Conservation (phyloP, 2,797 vertebrate genomes). For the Neoniphon sammara region DNA sequence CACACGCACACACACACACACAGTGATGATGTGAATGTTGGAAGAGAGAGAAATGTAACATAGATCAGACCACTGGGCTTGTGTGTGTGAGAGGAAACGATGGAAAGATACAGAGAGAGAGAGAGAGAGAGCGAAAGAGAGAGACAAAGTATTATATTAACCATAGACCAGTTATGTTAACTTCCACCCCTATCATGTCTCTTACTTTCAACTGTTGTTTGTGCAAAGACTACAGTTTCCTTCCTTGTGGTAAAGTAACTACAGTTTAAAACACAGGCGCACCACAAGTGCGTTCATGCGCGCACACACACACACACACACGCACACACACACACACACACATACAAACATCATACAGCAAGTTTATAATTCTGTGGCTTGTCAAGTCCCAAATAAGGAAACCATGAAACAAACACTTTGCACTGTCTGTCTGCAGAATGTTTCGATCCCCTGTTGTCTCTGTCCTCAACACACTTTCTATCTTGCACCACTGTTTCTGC, state of each 20-base stretch:
- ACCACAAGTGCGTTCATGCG: too few species aligned
- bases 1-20: constrained; percentile 21
- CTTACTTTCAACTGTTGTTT: constrained; percentile 44
- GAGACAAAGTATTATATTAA: constrained; percentile 28
- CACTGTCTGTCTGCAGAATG: constrained; percentile 32
- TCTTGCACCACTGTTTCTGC: background rate
- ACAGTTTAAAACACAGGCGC: constrained; percentile 37
- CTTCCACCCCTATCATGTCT: constrained; percentile 23
- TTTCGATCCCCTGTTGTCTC: constrained; percentile 24
- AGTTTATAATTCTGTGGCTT: constrained; percentile 62
- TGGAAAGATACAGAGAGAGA: background rate
- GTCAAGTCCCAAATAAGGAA: constrained; percentile 20
- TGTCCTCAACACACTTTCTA: constrained; percentile 6
- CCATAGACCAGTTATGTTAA: constrained; percentile 38
- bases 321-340: constrained; percentile 15
- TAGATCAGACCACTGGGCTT: constrained; percentile 29
- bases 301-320: constrained; percentile 15
- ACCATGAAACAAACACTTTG: constrained; percentile 48
- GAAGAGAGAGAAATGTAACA: constrained; percentile 23
- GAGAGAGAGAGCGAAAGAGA: constrained; percentile 1
- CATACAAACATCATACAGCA: constrained; percentile 16
- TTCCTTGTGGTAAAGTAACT: constrained; percentile 53
- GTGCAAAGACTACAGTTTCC: constrained; percentile 56
- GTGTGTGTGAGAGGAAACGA: constrained; percentile 10
- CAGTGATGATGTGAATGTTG: constrained; percentile 41